Conservation (phyloP, 1,140 invertebrate species). For the Cotesia typhae region DNA sequence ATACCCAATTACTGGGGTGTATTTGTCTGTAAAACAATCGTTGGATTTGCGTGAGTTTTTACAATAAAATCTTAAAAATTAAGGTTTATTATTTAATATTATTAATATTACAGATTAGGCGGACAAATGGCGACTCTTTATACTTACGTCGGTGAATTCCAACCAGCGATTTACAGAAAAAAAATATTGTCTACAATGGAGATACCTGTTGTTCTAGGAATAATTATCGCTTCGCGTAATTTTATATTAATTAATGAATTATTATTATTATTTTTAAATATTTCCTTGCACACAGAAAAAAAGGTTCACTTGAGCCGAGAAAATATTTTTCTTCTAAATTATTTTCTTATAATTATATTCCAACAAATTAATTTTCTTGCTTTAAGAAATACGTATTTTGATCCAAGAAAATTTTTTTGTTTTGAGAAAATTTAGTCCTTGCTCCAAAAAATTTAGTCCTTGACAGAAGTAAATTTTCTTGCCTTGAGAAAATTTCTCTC, state of each 20-base stretch:
- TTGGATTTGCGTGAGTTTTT: constrained; percentile 67
- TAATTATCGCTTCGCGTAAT: constrained; percentile 46
- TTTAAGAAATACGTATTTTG: too few species aligned
- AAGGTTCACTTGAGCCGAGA: too few species aligned
- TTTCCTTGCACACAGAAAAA: background rate
- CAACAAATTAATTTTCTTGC: too few species aligned
- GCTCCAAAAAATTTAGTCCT: too few species aligned
- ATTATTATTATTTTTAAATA: constrained; percentile 5
- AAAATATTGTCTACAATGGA: constrained; percentile 52
- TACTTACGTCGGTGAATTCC: constrained; percentile 55
- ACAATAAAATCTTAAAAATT: background rate
- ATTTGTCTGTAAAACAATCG: constrained; percentile 64
- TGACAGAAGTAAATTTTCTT: too few species aligned
- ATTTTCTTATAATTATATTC: too few species aligned
- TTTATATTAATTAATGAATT: background rate
- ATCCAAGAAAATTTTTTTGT: too few species aligned
- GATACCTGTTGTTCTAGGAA: constrained; percentile 48
- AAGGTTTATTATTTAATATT: background rate
- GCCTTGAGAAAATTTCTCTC: too few species aligned
- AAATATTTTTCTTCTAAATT: too few species aligned
- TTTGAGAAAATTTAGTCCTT: too few species aligned
- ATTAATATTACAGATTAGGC: constrained; percentile 40
- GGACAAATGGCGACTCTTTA: constrained; percentile 48
- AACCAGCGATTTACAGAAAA: constrained; percentile 47
- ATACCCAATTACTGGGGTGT: constrained; percentile 66